Evolutionary conservation across 2,113 vertebrate genomes (phyloP), one percentile per base, ranked within the genome.

Genomic region (Panurus biarmicus): DNA sequence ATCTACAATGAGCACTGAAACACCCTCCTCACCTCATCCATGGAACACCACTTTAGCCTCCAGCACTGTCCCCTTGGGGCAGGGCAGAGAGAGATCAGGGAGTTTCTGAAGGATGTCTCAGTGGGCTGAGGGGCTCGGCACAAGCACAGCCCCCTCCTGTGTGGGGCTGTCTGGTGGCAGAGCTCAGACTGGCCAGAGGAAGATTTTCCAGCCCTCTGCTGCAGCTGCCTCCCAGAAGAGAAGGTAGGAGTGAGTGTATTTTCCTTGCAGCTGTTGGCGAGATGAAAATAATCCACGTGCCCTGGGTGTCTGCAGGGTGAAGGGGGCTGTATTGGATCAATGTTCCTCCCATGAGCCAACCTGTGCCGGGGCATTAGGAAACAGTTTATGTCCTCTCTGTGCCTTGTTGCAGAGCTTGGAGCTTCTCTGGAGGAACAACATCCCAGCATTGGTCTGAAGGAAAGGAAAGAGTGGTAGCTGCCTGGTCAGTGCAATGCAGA

Each of bases 361-460:
- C 38, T 48, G 23, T 9, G 31, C 38, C 44, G 35, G 35, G 24
- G 15, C 25, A 2, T 14, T 7, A 24, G 65, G 69, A 40, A 65
- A 12, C 4, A 40, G 6, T 24, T 76, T 3, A 1, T 16, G 42
- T n/a, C 31, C 24, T 53, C 42, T 17, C 45, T 2, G 2, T 20
- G 54, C 48, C 45, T 7, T 2, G 8, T 38, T 1, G 21, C 58
- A 9, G 33, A 53, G 28, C 61, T 19, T 5, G 6, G 90, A 71
- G 51, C 35, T 66, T 19, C 62, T 62, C 44, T 0, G 0, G 21
- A 5, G 36, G 0, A 4, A 33, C 28, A 29, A 16, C 16, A 10
- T 31, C 48, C 56, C 29, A 0, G 8, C 1, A 0, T 6, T 21
- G 25, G 19, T 16, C 70, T 54, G 86, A 40, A 58, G 66, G 44